A percentile compares a stretch with the other conserved stretches of the same genome.
These are phyloP conservation scores for Synergus itoensis DNA, from an alignment of 2,888 invertebrate species.

Conservation along the genomic window DNA sequence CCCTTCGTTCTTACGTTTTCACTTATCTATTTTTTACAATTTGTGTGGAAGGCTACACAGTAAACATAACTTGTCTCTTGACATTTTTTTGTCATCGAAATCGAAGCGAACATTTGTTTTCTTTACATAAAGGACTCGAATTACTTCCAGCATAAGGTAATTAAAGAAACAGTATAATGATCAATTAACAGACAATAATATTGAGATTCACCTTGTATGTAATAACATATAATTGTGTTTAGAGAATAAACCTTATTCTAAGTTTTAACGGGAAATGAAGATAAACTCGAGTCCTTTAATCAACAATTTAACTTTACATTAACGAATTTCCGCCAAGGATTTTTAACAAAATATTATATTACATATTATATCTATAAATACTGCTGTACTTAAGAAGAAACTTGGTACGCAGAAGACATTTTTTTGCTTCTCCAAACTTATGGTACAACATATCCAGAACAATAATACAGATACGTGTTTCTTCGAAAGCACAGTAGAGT, in stretches of 20 bases:
- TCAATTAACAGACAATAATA: background rate
- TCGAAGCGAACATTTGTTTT: slow-evolving; percentile 66
- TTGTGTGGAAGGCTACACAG: background rate
- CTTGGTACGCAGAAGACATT: slow-evolving; percentile 33
- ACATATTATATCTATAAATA: slow-evolving; percentile 68
- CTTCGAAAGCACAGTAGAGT: slow-evolving; percentile 32
- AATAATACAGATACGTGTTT: slow-evolving; percentile 6
- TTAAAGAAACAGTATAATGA: background rate
- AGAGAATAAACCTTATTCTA: background rate
- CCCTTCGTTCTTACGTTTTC: background rate
- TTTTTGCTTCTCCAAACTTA: slow-evolving; percentile 46
- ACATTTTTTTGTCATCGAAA: background rate
- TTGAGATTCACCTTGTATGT: background rate
- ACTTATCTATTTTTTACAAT: slow-evolving; percentile 14
- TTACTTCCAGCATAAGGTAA: slow-evolving; percentile 12
- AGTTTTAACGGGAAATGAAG: slow-evolving; percentile 46
- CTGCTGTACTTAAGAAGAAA: slow-evolving; percentile 35
- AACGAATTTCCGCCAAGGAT: slow-evolving; percentile 72
- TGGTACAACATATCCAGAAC: slow-evolving; percentile 11
- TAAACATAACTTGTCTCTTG: background rate
- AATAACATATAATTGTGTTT: background rate
- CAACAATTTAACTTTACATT: slow-evolving; percentile 67
- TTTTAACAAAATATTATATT: slow-evolving; percentile 77
- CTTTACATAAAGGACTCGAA: slow-evolving; percentile 51
- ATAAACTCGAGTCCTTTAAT: slow-evolving; percentile 63